Percentiles rank a stretch among this genome's conserved stretches.
Evolutionary conservation across 2,113 vertebrate genomes (phyloP).

Genomic region (Oenanthe oenanthe): DNA sequence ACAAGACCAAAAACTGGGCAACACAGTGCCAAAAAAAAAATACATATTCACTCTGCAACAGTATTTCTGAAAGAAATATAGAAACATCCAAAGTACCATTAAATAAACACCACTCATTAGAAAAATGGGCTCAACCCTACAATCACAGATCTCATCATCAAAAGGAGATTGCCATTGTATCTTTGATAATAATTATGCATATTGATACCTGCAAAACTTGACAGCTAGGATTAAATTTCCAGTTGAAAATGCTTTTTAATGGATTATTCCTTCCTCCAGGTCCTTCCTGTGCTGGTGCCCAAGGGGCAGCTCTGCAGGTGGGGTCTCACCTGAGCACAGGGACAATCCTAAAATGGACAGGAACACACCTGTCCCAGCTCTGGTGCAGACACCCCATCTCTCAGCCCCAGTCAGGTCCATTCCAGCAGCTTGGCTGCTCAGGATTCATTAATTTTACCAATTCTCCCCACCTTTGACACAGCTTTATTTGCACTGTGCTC

Average conservation of each 20-base stretch:
- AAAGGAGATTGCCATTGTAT: neutral
- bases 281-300: neutral
- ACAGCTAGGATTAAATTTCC: neutral
- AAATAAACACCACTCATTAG: neutral
- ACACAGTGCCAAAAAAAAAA: neutral
- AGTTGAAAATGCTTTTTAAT: neutral
- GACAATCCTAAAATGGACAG: neutral
- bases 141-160: neutral
- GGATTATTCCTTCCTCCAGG: neutral
- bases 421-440: neutral
- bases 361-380: neutral
- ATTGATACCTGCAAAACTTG: neutral
- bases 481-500: neutral
- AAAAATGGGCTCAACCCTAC: neutral
- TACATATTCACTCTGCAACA: neutral
- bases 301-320: neutral
- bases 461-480: neutral
- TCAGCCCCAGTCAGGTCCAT: too few species aligned
- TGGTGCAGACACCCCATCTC: neutral
- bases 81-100: neutral
- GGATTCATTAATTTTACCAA: neutral
- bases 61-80: neutral
- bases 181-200: neutral
- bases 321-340: neutral
- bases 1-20: neutral